Evolutionary conservation across 2,888 invertebrate genomes (phyloP).

Genomic region (Trichogramma dendrolimi): DNA sequence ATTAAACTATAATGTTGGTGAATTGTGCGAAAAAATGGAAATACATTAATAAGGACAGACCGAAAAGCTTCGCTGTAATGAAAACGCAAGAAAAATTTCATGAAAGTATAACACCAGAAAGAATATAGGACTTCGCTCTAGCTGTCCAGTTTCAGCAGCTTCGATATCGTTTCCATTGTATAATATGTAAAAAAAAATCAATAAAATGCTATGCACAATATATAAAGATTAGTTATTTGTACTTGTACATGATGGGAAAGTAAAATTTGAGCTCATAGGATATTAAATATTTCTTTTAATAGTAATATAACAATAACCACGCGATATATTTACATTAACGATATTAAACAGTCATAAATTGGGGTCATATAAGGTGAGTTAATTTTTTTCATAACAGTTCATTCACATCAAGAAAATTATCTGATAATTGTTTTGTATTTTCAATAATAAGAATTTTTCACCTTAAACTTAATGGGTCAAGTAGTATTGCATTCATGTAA

Average conservation of each 20-base stretch:
- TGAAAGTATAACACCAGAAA: neutral
- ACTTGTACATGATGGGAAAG: too few species aligned
- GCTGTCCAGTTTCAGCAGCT: slow-evolving; percentile 43
- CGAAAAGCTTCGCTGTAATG: too few species aligned
- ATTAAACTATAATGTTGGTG: slow-evolving; percentile 22
- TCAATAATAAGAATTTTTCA: too few species aligned
- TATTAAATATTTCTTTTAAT: slow-evolving; percentile 42
- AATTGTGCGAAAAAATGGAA: slow-evolving; percentile 26
- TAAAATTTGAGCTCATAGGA: slow-evolving; percentile 10
- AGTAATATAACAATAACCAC: slow-evolving; percentile 50
- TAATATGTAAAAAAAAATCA: slow-evolving; percentile 49
- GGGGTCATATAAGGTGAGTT: too few species aligned
- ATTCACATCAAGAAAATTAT: too few species aligned
- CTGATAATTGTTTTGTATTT: too few species aligned
- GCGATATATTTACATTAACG: slow-evolving; percentile 48
- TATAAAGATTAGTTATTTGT: neutral
- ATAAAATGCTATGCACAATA: slow-evolving; percentile 40
- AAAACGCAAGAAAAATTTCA: too few species aligned
- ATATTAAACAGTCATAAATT: slow-evolving; percentile 43
- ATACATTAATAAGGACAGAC: neutral
- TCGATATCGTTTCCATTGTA: slow-evolving; percentile 51
- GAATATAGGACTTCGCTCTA: slow-evolving; percentile 30
- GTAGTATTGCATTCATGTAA: too few species aligned
- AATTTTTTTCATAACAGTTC: too few species aligned
- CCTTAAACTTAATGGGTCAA: too few species aligned